Evolutionary conservation across 1,140 invertebrate species (phyloP), one percentile per base, ranked within the genome.

Genomic region (Cecropterus lyciades): DNA sequence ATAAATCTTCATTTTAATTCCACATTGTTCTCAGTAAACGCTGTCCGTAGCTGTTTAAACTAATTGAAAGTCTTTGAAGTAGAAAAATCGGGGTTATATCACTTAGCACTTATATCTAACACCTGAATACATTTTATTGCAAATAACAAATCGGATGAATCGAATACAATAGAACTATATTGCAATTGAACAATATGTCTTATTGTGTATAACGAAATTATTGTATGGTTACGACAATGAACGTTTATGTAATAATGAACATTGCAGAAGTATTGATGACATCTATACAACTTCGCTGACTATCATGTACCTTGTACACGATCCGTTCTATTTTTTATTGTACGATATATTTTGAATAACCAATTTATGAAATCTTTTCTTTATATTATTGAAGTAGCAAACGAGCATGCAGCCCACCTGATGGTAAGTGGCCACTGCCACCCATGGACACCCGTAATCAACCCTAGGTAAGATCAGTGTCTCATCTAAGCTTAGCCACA

Each of bases 1-100:
- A 53, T 51, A 53, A 52, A 67, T 65, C 55, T 51, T 33, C 63
- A 40, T 53, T 65, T 65, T 55, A 67, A 53, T 68, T 60, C 30
- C 30, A 57, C 48, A 62, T 62, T 62, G 46, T 62, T 62, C 59
- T 49, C 27, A 37, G 59, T 59, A 27, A 60, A 49, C 15, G 7
- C 27, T 0, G 11, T 53, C 13, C 45, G 27, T 49, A 24, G 9
- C 45, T 60, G 9, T 48, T 43, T 60, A 49, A 60, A 60, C 13
- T 49, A 48, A 60, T 59, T 37, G 45, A 49, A 33, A 37, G 14
- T 40, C 51, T 49, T 49, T 49, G 57, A 60, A 37, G 30, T 20
- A 49, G 46, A 60, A 20, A 48, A 11, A 17, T 49, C 56, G 42
- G 56, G 42, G 9, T 60, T 33, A 10, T 49, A 60, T 60, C 57